Evolutionary conservation across 2,113 vertebrate species (phyloP).

Genomic region (Struthio camelus): DNA sequence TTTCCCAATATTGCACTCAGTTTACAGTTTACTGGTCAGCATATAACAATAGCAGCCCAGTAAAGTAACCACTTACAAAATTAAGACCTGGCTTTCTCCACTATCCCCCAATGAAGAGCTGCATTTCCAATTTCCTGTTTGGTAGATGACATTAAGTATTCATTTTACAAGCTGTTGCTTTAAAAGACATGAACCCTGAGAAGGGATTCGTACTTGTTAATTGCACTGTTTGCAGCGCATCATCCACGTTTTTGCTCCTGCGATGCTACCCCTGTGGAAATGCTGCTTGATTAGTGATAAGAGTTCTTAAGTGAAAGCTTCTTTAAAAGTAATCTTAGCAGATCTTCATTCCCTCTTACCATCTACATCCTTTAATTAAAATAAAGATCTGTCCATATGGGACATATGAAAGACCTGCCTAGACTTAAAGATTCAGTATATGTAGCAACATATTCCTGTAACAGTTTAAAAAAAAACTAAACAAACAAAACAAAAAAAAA

Average conservation of each 20-base stretch:
- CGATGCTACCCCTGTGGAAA: not conserved
- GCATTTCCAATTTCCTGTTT: not conserved
- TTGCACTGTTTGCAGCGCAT: not conserved
- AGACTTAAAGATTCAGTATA: not conserved
- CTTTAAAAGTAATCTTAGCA: slow-evolving; percentile 54
- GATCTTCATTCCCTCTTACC: slow-evolving; percentile 27
- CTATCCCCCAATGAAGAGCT: not conserved
- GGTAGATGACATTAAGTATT: not conserved
- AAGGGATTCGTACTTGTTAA: not conserved
- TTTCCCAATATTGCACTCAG: not conserved
- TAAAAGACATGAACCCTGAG: not conserved
- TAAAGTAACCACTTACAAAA: not conserved
- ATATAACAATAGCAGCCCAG: not conserved
- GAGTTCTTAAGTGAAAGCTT: slow-evolving; percentile 51
- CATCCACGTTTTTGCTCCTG: not conserved
- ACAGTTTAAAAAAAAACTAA: no score
- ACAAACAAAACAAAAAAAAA: no score
- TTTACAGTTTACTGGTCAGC: not conserved
- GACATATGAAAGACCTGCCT: not conserved
- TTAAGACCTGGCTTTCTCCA: not conserved
- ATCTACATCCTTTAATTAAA: slow-evolving; percentile 49
- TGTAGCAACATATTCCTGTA: not conserved
- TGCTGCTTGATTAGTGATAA: slow-evolving; percentile 15
- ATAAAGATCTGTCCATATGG: slow-evolving; percentile 14
- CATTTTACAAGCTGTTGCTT: not conserved